Base-by-base conservation (phyloP, 2,888 invertebrate species). In the Taenaris catops region DNA sequence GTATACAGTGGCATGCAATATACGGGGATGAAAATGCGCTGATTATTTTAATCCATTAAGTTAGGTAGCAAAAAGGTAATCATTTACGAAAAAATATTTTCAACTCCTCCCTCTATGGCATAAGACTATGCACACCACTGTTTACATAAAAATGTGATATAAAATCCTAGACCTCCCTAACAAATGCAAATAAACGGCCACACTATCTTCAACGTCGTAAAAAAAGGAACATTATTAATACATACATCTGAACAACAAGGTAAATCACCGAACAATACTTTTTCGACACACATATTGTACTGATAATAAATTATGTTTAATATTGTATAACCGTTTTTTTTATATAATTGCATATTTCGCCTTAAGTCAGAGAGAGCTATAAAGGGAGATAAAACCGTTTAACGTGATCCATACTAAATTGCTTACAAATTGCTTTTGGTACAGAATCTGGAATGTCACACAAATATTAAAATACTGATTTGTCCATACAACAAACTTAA, bases 381-480 rank as follows among this genome's bases (percentile, higher is more conserved):
- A 26, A 38, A 43, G 34, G 46, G 39, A 24, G 29, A 34, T 39
- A 44, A 1, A 45, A 33, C 31, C 34, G 29, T 37, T 33, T 40
- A 44, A 21, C 39, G 41, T 28, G 44, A 42, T 35, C 34, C 33
- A 45, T 44, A 39, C 34, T 41, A 41, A 33, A 38, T 31, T 33
- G 37, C 50, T 50, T 43, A 48, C 44, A 54, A 53, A 39, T 31
- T 33, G 49, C 44, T 47, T 43, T 63, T 55, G 63, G 63, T 66
- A 73, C 56, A 69, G 62, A 66, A 69, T 74, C 71, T 86, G 84
- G 84, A 86, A 86, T 86, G 84, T 86, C 84, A 81, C 83, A 78
- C 79, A 81, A 73, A 69, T 78, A 72, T 74, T 72, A 76, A 76
- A 86, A 86, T 86, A 86, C 84, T 86, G 84, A 81, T 84, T 74